A percentile compares a stretch with the other conserved stretches of the same genome.
Conservation (phyloP, 2,888 invertebrate genomes). For the Eupithecia inturbata region DNA sequence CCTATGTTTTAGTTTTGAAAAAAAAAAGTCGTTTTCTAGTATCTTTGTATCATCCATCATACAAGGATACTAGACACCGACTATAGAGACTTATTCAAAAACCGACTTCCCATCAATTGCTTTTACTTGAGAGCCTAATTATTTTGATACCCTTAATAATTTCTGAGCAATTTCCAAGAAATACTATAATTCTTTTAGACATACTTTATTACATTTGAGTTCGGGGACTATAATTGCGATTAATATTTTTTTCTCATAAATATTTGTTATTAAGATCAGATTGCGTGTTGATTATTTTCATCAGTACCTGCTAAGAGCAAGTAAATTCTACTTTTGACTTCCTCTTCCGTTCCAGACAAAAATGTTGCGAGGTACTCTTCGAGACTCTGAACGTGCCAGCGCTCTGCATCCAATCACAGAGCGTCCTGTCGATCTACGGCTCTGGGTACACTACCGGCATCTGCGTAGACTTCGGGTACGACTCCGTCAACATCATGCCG, state of each 20-base stretch:
- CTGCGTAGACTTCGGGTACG: slow-evolving; percentile 69
- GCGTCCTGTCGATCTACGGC: slow-evolving; percentile 66
- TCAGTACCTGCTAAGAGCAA: not conserved
- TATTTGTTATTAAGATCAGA: too few species aligned
- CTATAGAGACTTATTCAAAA: slow-evolving; percentile 3
- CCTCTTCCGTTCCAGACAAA: slow-evolving; percentile 56
- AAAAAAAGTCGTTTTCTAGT: too few species aligned
- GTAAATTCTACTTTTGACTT: not conserved
- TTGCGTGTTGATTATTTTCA: not conserved
- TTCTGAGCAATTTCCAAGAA: not conserved
- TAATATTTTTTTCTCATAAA: too few species aligned
- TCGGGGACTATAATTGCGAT: too few species aligned
- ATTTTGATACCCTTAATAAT: not conserved
- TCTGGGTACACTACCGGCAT: slow-evolving; percentile 69
- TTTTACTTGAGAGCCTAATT: not conserved
- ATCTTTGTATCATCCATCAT: too few species aligned
- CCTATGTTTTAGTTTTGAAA: too few species aligned
- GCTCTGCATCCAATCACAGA: slow-evolving; percentile 66
- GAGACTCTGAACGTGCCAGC: slow-evolving; percentile 69
- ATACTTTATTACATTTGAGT: not conserved
- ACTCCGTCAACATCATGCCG: slow-evolving; percentile 61
- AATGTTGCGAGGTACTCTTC: slow-evolving; percentile 72
- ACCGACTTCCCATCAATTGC: slow-evolving; percentile 10
- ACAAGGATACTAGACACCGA: too few species aligned
- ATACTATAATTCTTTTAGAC: too few species aligned